Base-by-base conservation (phyloP, 1,140 invertebrate species). In the Neodiprion fabricii region DNA sequence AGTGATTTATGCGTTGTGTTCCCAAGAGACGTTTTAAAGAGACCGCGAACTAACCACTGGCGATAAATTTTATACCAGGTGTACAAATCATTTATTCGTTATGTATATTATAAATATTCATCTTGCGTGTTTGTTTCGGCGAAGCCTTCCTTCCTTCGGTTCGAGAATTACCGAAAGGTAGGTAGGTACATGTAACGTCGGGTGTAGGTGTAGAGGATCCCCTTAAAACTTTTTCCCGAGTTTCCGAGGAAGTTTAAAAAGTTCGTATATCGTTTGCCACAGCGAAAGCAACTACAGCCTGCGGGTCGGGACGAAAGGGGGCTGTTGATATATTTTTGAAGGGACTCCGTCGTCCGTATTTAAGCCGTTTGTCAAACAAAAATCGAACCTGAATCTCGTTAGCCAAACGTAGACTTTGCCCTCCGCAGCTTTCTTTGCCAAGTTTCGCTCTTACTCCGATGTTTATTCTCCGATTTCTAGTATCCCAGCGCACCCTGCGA, bases 241-340 rank as follows among this genome's bases (percentile, higher is more conserved):
- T 61, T 40, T 61, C 1, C n/a, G n/a, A 61, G 2, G n/a, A 61
- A 61, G 53, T 61, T 61, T 61, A n/a, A 61, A 61, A 61, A 61
- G 2, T 61, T 61, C 8, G 53, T 61, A 61, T 12, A 61, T 61
- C 53, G 53, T 61, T 61, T 61, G 53, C 53, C 53, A 61, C n/a
- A 11, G 53, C 53, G n/a, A 61, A 61, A 3, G 53, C 53, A 61
- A 61, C 53, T 61, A n/a, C 11, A 40, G 28, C 28, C 11, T 61
- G 53, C 11, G 53, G 11, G 11, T 61, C n/a, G 1, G 1, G 17
- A 7, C 17, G 61, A 14, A 12, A 69, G 67, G 12, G 67, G 23
- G 17, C 9, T 21, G 17, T 69, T 69, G 67, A 69, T 69, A 69
- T 69, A 69, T 69, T 69, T 69, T 23, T 69, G 17, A 69, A 69